Base-by-base conservation (phyloP, 2,113 vertebrate species). In the Chaetodon auriga region DNA sequence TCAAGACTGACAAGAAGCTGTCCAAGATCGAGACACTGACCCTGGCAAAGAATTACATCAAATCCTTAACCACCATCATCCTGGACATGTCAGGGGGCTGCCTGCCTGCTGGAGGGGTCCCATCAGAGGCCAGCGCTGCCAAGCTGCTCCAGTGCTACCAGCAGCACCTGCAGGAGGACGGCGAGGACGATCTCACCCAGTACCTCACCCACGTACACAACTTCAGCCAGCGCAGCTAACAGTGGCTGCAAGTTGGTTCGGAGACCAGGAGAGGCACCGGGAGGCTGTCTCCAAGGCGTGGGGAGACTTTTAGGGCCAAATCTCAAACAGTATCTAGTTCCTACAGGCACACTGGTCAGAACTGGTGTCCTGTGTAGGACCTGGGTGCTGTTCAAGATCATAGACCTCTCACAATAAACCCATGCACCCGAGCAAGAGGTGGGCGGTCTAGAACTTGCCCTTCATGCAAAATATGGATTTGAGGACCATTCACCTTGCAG, bases 1-100 rank as follows among this genome's bases (percentile, higher is more conserved):
- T 99, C 66, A 95, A 97, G 15, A 97, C 96, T 0, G 98, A 98
- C 89, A 98, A 97, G 93, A 99, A 99, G 84, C 97, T 99, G 6
- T 99, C 98, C 92, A 99, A 99, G 95, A 99, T 99, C 4, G 98
- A 99, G 94, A 99, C 98, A 0, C 96, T 99, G 72, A 99, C 98
- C 0, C 93, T 99, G 92, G 98, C 98, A 84, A 99, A 99, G 94
- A 99, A 99, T 81, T 99, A 99, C 93, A 99, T 99, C 82, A 98
- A 98, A 83, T 95, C 98, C 7, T 90, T 99, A 86, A 99, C 98
- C n/a, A 95, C 96, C 85, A 97, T 97, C 77, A 95, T 99, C 89
- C 94, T 99, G 86, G 95, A 95, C 73, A 97, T 99, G 97, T 97
- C 97, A 10, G 97, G 95, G 0, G 94, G 95, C 45, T 95, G 96